Conservation (phyloP, 2,888 invertebrate species). For the Amphipyra berbera region DNA sequence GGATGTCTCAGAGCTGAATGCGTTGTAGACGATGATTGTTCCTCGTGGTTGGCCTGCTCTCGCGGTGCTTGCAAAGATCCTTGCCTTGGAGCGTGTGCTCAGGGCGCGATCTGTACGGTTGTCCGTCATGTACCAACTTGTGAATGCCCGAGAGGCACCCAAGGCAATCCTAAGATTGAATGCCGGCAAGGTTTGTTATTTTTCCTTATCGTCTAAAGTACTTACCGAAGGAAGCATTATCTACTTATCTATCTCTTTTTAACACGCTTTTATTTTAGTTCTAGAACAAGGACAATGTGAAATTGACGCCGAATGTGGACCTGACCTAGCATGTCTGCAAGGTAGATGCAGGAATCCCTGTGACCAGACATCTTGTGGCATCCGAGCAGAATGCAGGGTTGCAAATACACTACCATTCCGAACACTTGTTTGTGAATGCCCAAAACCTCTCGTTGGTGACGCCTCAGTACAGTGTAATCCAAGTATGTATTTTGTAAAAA, state of each 20-base stretch:
- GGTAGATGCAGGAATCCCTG: conserved; percentile 95
- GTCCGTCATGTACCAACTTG: conserved; percentile 94
- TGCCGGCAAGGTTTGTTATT: conserved; percentile 89
- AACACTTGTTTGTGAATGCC: conserved; percentile 96
- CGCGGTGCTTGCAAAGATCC: conserved; percentile 95
- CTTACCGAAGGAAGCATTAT: too few relatives aligned
- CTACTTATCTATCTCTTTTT: conserved; percentile 13
- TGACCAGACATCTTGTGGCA: conserved; percentile 93
- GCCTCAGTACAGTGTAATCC: conserved; percentile 95
- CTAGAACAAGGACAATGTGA: conserved; percentile 91
- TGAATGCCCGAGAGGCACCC: conserved; percentile 95
- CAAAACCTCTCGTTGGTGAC: conserved; percentile 95
- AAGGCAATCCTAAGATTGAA: conserved; percentile 93
- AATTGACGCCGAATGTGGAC: conserved; percentile 95
- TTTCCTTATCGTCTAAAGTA: not conserved
- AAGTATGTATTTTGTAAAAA: conserved; percentile 89
- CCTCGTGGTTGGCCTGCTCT: conserved; percentile 94
- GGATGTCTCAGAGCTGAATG: conserved; percentile 95
- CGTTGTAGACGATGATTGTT: conserved; percentile 93
- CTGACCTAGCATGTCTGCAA: conserved; percentile 95
- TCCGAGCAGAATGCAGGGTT: conserved; percentile 95
- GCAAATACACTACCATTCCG: conserved; percentile 96
- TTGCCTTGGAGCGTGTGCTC: conserved; percentile 95
- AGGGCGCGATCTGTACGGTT: conserved; percentile 93
- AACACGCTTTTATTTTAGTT: conserved; percentile 67